phyloP scores from a whole-genome alignment of 2,888 invertebrate species.

The Ethmia dodecea region DNA sequence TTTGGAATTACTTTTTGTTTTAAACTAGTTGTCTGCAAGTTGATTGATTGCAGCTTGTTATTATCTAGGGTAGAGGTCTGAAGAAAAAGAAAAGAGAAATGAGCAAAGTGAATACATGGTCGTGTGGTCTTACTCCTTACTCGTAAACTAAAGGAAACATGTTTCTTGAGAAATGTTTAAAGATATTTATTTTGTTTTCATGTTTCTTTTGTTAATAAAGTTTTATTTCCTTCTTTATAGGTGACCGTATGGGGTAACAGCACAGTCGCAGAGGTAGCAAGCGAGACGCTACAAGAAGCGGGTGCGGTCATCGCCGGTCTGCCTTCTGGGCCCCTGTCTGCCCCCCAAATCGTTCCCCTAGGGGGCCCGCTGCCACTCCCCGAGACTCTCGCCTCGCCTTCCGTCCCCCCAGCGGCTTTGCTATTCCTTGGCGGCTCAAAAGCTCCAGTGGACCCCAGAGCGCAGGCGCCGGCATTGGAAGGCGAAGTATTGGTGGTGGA shows the following conservation, averaged over 20 bases:
- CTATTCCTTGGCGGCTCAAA: slow-evolving; percentile 80
- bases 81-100: no score
- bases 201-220: no score
- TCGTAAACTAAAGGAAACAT: no score
- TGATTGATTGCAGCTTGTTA: no score
- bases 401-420: slow-evolving; percentile 58
- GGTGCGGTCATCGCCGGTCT: slow-evolving; percentile 57
- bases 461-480: slow-evolving; percentile 75
- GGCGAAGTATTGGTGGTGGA: slow-evolving; percentile 81
- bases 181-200: no score
- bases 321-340: slow-evolving; percentile 56
- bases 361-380: slow-evolving; percentile 48
- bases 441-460: slow-evolving; percentile 79
- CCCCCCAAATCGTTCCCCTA: slow-evolving; percentile 46
- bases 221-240: slow-evolving; percentile 35
- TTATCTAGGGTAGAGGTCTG: no score
- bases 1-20: no score
- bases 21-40: no score
- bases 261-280: slow-evolving; percentile 65
- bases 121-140: no score
- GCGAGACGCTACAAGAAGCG: slow-evolving; percentile 62
- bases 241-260: slow-evolving; percentile 58
- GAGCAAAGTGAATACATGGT: no score
- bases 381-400: slow-evolving; percentile 28
- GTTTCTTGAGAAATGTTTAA: no score